Evolutionary conservation across 2,113 vertebrate genomes (phyloP), one percentile per base, ranked within the genome.

Genomic region (Neodontobutis hainanensis): DNA sequence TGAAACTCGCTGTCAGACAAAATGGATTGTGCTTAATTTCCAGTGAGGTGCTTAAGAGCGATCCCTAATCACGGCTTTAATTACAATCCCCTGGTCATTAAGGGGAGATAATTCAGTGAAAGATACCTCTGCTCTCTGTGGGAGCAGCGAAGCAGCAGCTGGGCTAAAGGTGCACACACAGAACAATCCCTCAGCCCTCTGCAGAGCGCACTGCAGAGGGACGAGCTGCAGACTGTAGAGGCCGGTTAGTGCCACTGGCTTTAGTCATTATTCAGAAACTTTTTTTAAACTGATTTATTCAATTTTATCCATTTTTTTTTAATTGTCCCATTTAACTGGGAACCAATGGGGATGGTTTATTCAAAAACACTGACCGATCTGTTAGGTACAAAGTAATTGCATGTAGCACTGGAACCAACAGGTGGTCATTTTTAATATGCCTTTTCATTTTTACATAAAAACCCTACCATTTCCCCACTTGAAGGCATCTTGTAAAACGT

Each of bases 21-120:
- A 90, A 94, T 92, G 89, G 89, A 94, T 92, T 89, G 87, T 84
- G 75, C 84, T 90, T 91, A 80, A 92, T 93, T 92, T 92, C 83
- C 91, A 90, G 90, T 91, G 90, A 91, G 92, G 91, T 92, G 89
- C 91, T 91, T 92, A 88, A 91, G 90, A 86, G 83, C 75, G 78
- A 88, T 85, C 87, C 87, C 92, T 92, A 93, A 94, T 92, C 92
- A 91, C 59, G 81, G 84, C 83, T 90, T 92, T 92, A 92, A 94
- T 94, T 94, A 92, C 86, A 93, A 85, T 87, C 83, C 81, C 85
- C 69, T 88, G 86, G 88, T 91, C 91, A 92, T 92, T 92, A 92
- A 89, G 75, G 73, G 68, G 73, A 88, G 91, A 92, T 92, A 91
- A 92, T 90, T 92, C 87, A 81, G 85, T 88, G 81, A 87, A 91